phyloP scores from a whole-genome alignment of 2,888 invertebrate species.

The Caenorhabditis sp. region DNA sequence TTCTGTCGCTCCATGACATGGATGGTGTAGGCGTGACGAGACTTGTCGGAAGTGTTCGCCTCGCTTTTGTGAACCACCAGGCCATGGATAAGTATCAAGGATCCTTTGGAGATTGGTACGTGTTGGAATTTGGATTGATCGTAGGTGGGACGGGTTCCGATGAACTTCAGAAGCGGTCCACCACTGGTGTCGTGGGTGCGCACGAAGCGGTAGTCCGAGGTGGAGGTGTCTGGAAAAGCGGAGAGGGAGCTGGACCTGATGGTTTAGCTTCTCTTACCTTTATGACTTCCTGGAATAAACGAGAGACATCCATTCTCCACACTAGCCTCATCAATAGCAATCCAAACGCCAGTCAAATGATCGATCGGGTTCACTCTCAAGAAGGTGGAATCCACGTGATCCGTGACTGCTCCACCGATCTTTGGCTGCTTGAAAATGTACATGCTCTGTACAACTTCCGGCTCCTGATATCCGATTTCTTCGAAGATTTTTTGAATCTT shows the following conservation, averaged over 20 bases:
- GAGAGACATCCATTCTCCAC: constrained; percentile 95
- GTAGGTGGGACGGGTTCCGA: constrained; percentile 78
- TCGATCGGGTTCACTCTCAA: constrained; percentile 90
- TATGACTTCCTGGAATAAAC: constrained; percentile 94
- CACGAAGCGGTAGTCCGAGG: constrained; percentile 77
- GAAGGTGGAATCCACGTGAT: constrained; percentile 90
- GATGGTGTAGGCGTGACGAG: constrained; percentile 96
- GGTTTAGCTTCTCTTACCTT: constrained; percentile 84
- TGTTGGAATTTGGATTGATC: constrained; percentile 89
- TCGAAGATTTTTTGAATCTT: constrained; percentile 88
- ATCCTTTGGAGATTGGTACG: constrained; percentile 89
- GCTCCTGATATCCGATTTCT: constrained; percentile 89
- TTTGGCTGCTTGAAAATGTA: constrained; percentile 91
- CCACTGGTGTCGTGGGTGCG: constrained; percentile 72
- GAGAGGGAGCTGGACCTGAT: neutral
- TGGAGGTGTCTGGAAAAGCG: constrained; percentile 66
- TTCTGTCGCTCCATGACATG: constrained; percentile 91
- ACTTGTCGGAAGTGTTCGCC: constrained; percentile 89
- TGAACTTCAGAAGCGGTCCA: constrained; percentile 77
- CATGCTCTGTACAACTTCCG: constrained; percentile 96
- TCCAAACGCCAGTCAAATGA: constrained; percentile 91
- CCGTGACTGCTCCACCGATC: constrained; percentile 88
- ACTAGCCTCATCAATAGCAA: constrained; percentile 95
- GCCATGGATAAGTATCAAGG: constrained; percentile 93
- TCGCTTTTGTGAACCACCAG: constrained; percentile 95